phyloP scores from a whole-genome alignment of 2,888 invertebrate species.

The Cynaeus angustus region DNA sequence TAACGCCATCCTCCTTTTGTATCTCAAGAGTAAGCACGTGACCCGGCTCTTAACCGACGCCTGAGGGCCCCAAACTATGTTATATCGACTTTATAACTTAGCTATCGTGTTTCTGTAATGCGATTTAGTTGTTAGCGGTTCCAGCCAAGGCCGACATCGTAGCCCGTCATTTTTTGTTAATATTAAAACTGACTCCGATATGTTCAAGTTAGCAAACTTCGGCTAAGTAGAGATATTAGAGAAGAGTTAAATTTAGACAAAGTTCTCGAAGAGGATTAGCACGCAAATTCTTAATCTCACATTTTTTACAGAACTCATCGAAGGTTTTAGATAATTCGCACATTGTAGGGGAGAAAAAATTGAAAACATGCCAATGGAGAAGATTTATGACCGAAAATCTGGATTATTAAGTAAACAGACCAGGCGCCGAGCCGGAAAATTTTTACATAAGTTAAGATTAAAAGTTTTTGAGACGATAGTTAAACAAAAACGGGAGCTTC shows the following conservation, averaged over 20 bases:
- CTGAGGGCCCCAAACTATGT: conserved; percentile 34
- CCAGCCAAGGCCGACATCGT: conserved; percentile 33
- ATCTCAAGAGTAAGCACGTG: conserved; percentile 44
- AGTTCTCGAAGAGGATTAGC: conserved; percentile 27
- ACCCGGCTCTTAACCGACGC: conserved; percentile 37
- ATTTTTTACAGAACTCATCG: conserved; percentile 5
- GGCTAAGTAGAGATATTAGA: conserved; percentile 34
- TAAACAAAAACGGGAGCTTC: conserved; percentile 2
- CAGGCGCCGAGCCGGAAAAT: conserved; percentile 13
- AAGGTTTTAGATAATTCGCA: background rate
- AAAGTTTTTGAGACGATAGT: conserved; percentile 13
- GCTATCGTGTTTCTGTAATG: conserved; percentile 45
- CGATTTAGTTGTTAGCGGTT: conserved; percentile 47
- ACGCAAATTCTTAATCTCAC: conserved; percentile 17
- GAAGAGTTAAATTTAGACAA: conserved; percentile 25
- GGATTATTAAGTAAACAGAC: conserved; percentile 26
- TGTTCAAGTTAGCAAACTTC: conserved; percentile 31
- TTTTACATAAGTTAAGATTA: conserved; percentile 23
- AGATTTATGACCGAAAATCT: conserved; percentile 18
- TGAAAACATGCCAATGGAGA: conserved; percentile 31
- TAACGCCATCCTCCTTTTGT: conserved; percentile 37
- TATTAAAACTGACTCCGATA: conserved; percentile 38
- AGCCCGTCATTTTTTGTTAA: conserved; percentile 33
- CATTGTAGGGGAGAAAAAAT: conserved; percentile 3
- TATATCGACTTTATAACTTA: conserved; percentile 47